Evolutionary conservation across 2,113 vertebrate species (phyloP).

Genomic region (human): GRCh38 chr16:9418001-9418500

Average conservation of each 20-base stretch:
- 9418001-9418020: neutral
- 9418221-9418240: too few relatives aligned
- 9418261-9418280: neutral
- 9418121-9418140: neutral
- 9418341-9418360: neutral
- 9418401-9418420: neutral
- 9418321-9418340: neutral
- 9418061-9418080: neutral
- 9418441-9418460: neutral
- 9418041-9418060: neutral
- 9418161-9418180: too few relatives aligned
- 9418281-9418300: too few relatives aligned
- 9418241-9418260: neutral
- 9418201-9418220: neutral
- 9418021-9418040: neutral
- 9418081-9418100: neutral
- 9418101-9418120: neutral
- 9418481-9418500: too few relatives aligned
- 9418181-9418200: too few relatives aligned
- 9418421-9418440: neutral
- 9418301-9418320: neutral
- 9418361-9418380: fast-evolving
- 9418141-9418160: neutral
- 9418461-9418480: neutral
- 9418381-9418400: neutral